Percentiles rank a stretch among this genome's conserved stretches.
These are phyloP conservation scores for Hyperopisus bebe DNA, from an alignment of 2,113 vertebrate species.

Conservation along the genomic window DNA sequence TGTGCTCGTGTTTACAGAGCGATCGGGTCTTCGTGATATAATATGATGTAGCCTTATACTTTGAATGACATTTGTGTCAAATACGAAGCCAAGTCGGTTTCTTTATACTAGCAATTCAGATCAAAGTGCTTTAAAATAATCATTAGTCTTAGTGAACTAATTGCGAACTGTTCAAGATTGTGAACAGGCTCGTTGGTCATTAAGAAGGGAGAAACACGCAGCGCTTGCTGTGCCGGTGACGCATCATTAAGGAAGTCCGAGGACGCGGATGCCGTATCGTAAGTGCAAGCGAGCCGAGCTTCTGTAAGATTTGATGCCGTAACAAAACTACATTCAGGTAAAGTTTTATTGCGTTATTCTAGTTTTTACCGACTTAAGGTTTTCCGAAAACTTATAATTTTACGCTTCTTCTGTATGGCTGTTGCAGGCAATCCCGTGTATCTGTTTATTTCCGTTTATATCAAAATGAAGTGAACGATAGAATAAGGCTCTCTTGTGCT, in stretches of 20 bases:
- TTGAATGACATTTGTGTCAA: not conserved
- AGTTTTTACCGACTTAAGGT: not conserved
- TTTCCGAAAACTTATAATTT: not conserved
- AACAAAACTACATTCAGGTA: not conserved
- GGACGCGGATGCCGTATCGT: too few relatives aligned
- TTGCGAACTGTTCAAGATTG: too few relatives aligned
- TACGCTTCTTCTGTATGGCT: not conserved
- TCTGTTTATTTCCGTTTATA: not conserved
- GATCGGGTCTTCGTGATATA: not conserved
- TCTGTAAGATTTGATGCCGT: not conserved
- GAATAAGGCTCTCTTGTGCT: not conserved
- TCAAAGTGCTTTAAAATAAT: too few relatives aligned
- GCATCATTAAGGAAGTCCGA: too few relatives aligned
- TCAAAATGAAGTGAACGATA: not conserved
- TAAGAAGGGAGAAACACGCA: too few relatives aligned
- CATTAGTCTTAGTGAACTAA: too few relatives aligned
- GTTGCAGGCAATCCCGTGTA: not conserved
- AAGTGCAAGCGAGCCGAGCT: not conserved
- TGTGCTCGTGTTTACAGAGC: not conserved
- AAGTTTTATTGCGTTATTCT: not conserved
- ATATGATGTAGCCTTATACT: not conserved
- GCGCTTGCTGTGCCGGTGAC: too few relatives aligned
- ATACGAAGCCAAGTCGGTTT: not conserved
- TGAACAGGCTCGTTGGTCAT: too few relatives aligned
- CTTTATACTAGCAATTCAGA: not conserved